Conservation (phyloP, 2,888 invertebrate genomes). For the Euzophera pinguis region DNA sequence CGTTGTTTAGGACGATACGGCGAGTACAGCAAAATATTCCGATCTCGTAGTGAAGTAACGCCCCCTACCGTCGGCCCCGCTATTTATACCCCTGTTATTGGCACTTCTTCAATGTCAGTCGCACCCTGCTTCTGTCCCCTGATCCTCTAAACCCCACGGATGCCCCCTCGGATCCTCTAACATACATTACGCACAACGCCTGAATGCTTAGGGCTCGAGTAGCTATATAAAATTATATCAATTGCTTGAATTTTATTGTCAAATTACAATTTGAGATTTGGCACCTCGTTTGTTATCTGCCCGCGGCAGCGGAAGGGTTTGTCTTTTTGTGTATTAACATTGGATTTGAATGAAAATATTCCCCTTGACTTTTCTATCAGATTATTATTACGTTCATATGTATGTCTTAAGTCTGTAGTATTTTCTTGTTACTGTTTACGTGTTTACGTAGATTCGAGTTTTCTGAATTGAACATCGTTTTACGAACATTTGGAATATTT, state of each 20-base stretch:
- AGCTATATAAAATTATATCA: constrained; percentile 73
- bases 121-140: constrained; percentile 73
- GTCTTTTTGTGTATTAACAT: background rate
- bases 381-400: too few relatives aligned
- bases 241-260: constrained; percentile 67
- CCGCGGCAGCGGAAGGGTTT: constrained; percentile 37
- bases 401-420: background rate
- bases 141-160: constrained; percentile 55
- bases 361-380: too few relatives aligned
- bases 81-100: constrained; percentile 80
- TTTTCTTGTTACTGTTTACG: too few relatives aligned
- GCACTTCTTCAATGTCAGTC: constrained; percentile 81
- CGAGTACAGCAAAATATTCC: constrained; percentile 70
- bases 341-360: background rate
- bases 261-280: constrained; percentile 66
- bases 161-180: constrained; percentile 54
- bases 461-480: too few relatives aligned
- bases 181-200: constrained; percentile 72
- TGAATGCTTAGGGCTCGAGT: constrained; percentile 60
- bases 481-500: too few relatives aligned
- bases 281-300: constrained; percentile 45
- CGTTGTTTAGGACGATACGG: constrained; percentile 65
- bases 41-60: constrained; percentile 77
- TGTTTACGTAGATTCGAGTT: too few relatives aligned
- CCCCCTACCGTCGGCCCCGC: constrained; percentile 69